Evolutionary conservation across 1,140 invertebrate species (phyloP).

Genomic region (Listronotus oregonensis): DNA sequence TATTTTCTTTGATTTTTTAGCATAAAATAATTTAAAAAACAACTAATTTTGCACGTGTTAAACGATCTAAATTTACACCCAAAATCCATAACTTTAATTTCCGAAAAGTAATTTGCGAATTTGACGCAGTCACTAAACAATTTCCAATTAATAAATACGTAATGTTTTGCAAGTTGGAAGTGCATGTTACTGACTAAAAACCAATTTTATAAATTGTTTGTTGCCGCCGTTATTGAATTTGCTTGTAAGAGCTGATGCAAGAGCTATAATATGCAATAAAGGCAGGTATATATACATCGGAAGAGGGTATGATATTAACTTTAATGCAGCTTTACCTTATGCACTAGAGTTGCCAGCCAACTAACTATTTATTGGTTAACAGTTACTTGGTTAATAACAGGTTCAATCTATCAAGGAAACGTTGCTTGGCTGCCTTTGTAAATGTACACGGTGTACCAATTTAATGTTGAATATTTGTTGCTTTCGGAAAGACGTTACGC

Average conservation of each 20-base stretch:
- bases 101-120: too few species aligned
- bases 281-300: conserved; percentile 17
- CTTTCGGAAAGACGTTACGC: too few species aligned
- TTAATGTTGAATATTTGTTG: too few species aligned
- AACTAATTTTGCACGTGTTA: too few species aligned
- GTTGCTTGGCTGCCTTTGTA: background rate
- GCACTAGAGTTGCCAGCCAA: background rate
- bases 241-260: conserved; percentile 18
- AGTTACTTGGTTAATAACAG: conserved; percentile 21
- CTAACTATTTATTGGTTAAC: conserved; percentile 9
- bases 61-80: too few species aligned
- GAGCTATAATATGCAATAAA: conserved; percentile 22
- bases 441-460: too few species aligned
- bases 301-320: conserved; percentile 21
- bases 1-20: too few species aligned
- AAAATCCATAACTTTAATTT: too few species aligned
- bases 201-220: conserved; percentile 23
- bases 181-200: conserved; percentile 17
- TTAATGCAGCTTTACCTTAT: conserved; percentile 16
- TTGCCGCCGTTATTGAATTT: conserved; percentile 19
- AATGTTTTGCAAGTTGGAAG: conserved; percentile 1
- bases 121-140: too few species aligned
- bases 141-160: too few species aligned
- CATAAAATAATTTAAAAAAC: too few species aligned
- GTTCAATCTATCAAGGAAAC: conserved; percentile 12